Evolutionary conservation across 1,140 invertebrate species (phyloP), one percentile per base, ranked within the genome.

Genomic region (Cotesia chilonis): DNA sequence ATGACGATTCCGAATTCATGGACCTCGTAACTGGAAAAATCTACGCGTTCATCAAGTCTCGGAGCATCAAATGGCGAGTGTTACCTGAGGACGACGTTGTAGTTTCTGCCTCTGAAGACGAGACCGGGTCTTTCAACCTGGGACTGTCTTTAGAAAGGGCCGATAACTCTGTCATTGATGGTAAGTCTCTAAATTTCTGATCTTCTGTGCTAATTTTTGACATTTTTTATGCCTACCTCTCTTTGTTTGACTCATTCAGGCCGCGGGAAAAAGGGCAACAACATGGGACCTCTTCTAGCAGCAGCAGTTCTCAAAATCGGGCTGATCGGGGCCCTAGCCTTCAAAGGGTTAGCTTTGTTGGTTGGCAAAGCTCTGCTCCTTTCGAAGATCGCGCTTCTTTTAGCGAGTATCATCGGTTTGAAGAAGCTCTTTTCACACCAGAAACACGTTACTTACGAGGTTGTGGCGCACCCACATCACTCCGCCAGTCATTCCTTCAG

Each of bases 311-410:
- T 94, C 84, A 95, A 95, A 81, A 90, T 94, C 28, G 94, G 92
- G 78, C 88, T 95, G 60, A 89, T 95, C 6, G 94, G 92, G 38
- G 92, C 92, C 51, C 78, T 95, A 10, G 91, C 93, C 1, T 92
- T 95, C 81, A 95, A 95, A 77, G 94, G 91, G 6, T 85, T 95
- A 1, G 92, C 92, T n/a, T 84, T 95, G 3, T 88, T 95, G 37
- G 93, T 94, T 3, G 93, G 93, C 76, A 95, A 95, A 85, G 94
- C 94, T 36, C 88, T 95, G 0, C 89, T 95, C 1, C 90, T 95
- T 5, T 93, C 92, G 64, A 95, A 95, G 88, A 91, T 95, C 54
- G 94, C 94, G 1, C 88, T 95, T 4, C 88, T 95, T 0, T 80
- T 95, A 9, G 92, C 93, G 1, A 91, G 91, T 36, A 92, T 95